These are phyloP conservation scores for Gadopsis bispinosus DNA, from an alignment of 2,797 vertebrate genomes.

Conservation along the genomic window DNA sequence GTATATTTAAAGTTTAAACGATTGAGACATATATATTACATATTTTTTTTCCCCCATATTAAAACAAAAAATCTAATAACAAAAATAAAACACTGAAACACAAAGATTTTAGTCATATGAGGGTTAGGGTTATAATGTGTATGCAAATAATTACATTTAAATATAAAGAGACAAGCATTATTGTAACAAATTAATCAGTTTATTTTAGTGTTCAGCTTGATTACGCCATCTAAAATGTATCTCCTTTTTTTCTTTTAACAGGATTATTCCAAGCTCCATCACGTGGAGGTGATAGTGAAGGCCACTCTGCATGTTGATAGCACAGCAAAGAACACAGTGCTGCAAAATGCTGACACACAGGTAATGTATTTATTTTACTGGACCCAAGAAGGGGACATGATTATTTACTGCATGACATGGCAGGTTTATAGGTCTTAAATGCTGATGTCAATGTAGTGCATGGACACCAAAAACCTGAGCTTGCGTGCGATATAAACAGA, in stretches of 20 bases:
- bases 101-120: background rate
- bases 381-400: background rate
- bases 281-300: constrained; percentile 88
- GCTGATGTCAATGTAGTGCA: background rate
- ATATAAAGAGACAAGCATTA: background rate
- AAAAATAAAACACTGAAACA: no score
- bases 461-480: background rate
- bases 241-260: constrained; percentile 62
- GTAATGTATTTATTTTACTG: constrained; percentile 69
- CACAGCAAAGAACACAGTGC: constrained; percentile 84
- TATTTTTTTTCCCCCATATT: no score
- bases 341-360: constrained; percentile 86
- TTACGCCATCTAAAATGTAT: background rate
- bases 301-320: constrained; percentile 87
- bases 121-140: no score
- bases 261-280: constrained; percentile 90
- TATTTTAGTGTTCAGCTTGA: background rate
- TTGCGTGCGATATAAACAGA: background rate
- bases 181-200: background rate
- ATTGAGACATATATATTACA: no score
- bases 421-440: background rate
- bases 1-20: no score
- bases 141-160: no score
- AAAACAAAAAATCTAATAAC: no score
- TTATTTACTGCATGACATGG: background rate